phyloP scores from a whole-genome alignment of 1,140 invertebrate species.

The Mylabris phalerata region DNA sequence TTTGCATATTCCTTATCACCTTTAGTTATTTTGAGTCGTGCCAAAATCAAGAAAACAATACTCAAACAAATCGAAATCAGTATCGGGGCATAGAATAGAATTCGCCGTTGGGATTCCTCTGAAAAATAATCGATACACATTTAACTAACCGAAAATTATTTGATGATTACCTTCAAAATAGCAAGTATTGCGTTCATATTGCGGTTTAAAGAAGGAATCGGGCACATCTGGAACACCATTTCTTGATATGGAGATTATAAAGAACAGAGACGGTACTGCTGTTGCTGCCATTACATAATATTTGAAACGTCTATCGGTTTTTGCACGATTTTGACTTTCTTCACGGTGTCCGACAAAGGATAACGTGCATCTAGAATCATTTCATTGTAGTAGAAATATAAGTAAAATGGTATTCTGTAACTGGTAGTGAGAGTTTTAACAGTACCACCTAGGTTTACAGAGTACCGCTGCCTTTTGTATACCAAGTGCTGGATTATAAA shows the following conservation, averaged over 20 bases:
- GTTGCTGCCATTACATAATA: neutral
- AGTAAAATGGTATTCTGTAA: too few relatives aligned
- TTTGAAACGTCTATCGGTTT: slow-evolving; percentile 4
- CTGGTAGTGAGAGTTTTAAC: too few relatives aligned
- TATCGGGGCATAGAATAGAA: slow-evolving; percentile 1
- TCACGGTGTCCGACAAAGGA: slow-evolving; percentile 7
- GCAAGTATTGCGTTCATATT: slow-evolving; percentile 15
- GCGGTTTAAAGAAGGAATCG: slow-evolving; percentile 11
- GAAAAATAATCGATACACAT: neutral
- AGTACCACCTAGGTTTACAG: too few relatives aligned
- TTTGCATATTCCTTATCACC: neutral
- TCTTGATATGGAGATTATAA: slow-evolving; percentile 7
- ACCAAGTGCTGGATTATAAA: too few relatives aligned
- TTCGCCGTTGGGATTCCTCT: slow-evolving; percentile 6
- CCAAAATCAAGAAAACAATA: neutral
- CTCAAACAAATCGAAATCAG: neutral
- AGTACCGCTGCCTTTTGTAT: too few relatives aligned
- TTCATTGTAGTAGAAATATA: too few relatives aligned
- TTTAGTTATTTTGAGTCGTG: neutral
- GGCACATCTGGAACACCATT: slow-evolving; percentile 12
- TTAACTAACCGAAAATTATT: too few relatives aligned
- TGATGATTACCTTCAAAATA: slow-evolving; percentile 4
- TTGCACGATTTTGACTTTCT: slow-evolving; percentile 2
- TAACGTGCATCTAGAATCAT: neutral
- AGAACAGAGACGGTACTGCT: neutral